Base-by-base conservation (phyloP, 2,888 invertebrate species). In the Pseudanteris insignis region DNA sequence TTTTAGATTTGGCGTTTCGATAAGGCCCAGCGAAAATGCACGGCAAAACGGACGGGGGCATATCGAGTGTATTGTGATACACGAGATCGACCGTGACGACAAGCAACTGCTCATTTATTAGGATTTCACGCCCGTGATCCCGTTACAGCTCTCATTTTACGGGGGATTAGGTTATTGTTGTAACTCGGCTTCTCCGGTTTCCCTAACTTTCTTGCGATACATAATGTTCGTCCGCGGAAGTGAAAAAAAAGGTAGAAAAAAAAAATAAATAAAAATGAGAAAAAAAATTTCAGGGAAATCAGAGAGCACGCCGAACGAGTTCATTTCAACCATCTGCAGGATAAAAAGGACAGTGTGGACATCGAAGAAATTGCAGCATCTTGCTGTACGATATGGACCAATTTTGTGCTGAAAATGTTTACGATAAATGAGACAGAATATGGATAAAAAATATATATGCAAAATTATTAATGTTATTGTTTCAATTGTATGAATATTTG, bases 21-120 rank as follows among this genome's bases (percentile, higher is more conserved):
- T 76, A 75, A 72, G 71, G 59, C 40, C 43, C 64, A 64, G 64
- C 60, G 64, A 61, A 55, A 64, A 43, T 29, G 28, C n/a, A n/a
- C 5, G 13, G 15, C n/a, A 14, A 11, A 10, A 7, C 14, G 21
- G 43, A 10, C 7, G 11, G 30, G 47, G 48, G 46, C 34, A 47
- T 43, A 53, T 47, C 38, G 51, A 53, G 54, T 36, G 58, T 63
- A 65, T 63, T 58, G 64, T 57, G 55, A 59, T 63, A 51, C 47
- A 60, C 53, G 66, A 61, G 61, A 63, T 63, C 64, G 57, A 63
- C 33, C 58, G 48, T 58, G 44, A 59, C 59, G 50, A 46, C 41
- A 59, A 59, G 64, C 68, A 69, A 73, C 68, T 74, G 74, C 73
- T 75, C 75, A 75, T 75, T 75, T 75, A 75, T 76, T 73, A 76